These are phyloP conservation scores for Choloepus hoffmanni DNA, from an alignment of 2,113 vertebrate genomes.

Conservation along the genomic window DNA sequence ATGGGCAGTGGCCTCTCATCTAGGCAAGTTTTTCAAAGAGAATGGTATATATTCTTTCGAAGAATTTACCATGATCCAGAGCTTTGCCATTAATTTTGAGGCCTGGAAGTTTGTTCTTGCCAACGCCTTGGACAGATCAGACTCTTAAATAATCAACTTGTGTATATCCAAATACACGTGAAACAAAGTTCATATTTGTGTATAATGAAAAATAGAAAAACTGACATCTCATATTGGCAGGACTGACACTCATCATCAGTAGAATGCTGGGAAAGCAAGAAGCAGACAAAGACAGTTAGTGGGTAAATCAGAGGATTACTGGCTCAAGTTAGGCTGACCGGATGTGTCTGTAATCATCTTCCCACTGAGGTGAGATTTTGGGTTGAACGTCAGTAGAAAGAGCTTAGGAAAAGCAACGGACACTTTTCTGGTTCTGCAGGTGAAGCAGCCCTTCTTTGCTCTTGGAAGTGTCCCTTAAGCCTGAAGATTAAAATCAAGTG, in stretches of 20 bases:
- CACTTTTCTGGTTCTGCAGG: too few relatives aligned
- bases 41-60: background rate
- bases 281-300: background rate
- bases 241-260: background rate
- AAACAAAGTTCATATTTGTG: background rate
- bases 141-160: background rate
- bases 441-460: too few relatives aligned
- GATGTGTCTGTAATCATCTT: background rate
- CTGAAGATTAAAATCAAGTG: too few relatives aligned
- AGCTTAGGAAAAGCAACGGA: background rate
- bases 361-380: background rate
- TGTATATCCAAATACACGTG: background rate
- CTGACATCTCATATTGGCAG: background rate
- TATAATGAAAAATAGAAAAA: background rate
- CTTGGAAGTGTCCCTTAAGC: too few relatives aligned
- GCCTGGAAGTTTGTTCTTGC: background rate
- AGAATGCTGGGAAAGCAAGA: background rate
- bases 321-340: background rate
- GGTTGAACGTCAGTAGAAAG: background rate
- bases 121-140: background rate
- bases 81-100: background rate
- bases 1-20: background rate
- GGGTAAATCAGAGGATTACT: background rate
- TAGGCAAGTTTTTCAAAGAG: background rate
- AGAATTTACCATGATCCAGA: background rate